phyloP scores from a whole-genome alignment of 2,888 invertebrate species.

The Sialis lutaria region DNA sequence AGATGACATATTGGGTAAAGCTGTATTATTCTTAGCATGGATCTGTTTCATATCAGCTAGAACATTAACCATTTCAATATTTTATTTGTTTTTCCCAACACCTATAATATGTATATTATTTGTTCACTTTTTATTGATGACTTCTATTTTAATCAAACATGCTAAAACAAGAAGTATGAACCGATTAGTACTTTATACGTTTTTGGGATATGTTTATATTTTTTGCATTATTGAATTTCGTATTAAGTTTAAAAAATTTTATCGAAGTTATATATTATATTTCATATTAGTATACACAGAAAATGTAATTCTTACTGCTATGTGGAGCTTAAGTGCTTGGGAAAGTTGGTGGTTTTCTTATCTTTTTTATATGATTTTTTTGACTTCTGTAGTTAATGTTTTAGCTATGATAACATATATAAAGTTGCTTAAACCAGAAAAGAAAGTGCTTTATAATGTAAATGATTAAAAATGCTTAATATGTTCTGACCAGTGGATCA shows the following conservation, averaged over 20 bases:
- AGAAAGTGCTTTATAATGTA: constrained; percentile 17
- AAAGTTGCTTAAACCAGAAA: constrained; percentile 39
- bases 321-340: constrained; percentile 43
- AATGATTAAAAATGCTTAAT: too few relatives aligned
- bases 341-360: constrained; percentile 55
- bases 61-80: constrained; percentile 48
- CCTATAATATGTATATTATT: constrained; percentile 38
- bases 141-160: constrained; percentile 43
- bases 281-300: constrained; percentile 45
- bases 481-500: too few relatives aligned
- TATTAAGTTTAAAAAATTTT: constrained; percentile 54
- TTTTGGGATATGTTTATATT: constrained; percentile 55
- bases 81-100: constrained; percentile 47
- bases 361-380: constrained; percentile 40
- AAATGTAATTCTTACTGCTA: constrained; percentile 47
- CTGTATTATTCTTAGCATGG: constrained; percentile 61
- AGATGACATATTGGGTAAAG: constrained; percentile 51
- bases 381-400: constrained; percentile 38
- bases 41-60: constrained; percentile 55
- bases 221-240: constrained; percentile 66
- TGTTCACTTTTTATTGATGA: constrained; percentile 46
- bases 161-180: constrained; percentile 36
- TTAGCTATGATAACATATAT: constrained; percentile 45
- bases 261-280: constrained; percentile 51
- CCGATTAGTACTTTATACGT: constrained; percentile 41